phyloP scores from a whole-genome alignment of 2,113 vertebrate genomes.

The Eleginops maclovinus region DNA sequence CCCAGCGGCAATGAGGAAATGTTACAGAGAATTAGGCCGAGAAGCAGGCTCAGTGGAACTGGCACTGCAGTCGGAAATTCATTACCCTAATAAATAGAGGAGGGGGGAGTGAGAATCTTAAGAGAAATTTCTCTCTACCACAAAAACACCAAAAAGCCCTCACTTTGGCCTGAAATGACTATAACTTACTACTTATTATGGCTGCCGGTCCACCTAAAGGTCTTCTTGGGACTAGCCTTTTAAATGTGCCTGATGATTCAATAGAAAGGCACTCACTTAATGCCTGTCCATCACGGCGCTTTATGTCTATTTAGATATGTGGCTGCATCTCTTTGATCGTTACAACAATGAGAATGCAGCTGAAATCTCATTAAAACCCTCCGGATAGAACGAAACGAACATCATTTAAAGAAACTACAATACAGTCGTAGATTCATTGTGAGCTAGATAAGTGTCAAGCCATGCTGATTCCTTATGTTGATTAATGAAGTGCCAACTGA shows the following conservation, averaged over 20 bases:
- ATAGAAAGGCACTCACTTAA: constrained; percentile 59
- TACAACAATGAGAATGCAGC: constrained; percentile 47
- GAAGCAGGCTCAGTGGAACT: constrained; percentile 79
- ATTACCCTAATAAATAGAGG: constrained; percentile 85
- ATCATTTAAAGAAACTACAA: constrained; percentile 48
- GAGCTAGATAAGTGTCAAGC: constrained; percentile 61
- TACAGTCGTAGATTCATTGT: constrained; percentile 19
- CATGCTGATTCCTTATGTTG: constrained; percentile 71
- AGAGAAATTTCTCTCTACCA: constrained; percentile 72
- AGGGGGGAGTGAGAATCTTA: constrained; percentile 68
- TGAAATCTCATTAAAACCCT: constrained; percentile 59
- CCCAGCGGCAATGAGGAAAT: constrained; percentile 83
- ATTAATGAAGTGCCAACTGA: constrained; percentile 79
- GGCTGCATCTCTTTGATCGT: constrained; percentile 42
- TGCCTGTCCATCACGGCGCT: constrained; percentile 46
- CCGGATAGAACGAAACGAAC: constrained; percentile 24
- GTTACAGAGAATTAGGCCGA: constrained; percentile 83
- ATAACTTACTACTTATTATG: constrained; percentile 57
- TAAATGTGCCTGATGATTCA: constrained; percentile 63
- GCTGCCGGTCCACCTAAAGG: constrained; percentile 45
- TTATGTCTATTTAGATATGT: constrained; percentile 44
- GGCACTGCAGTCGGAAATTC: constrained; percentile 81
- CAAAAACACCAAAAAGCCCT: constrained; percentile 57
- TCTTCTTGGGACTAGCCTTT: constrained; percentile 52
- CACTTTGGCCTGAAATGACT: constrained; percentile 51